These are phyloP conservation scores for Glaucomys volans DNA, from an alignment of 2,113 vertebrate genomes.

Conservation along the genomic window DNA sequence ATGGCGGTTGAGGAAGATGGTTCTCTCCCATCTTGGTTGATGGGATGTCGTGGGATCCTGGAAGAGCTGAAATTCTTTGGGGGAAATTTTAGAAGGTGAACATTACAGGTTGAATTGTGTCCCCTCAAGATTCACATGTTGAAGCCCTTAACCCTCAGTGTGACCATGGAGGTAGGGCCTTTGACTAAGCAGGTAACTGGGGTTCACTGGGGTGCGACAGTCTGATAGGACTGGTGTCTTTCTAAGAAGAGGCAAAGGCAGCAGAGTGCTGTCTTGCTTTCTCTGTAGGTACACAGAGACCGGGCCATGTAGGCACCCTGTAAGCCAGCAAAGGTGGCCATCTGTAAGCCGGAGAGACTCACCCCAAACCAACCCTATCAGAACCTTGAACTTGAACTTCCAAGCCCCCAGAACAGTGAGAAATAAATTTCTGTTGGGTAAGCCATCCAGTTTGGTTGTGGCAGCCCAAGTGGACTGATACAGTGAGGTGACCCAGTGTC, in stretches of 20 bases:
- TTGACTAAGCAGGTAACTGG: background rate
- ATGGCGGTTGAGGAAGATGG: background rate
- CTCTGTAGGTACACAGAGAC: background rate
- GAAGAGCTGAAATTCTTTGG: background rate
- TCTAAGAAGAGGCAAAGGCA: background rate
- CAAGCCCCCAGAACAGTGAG: background rate
- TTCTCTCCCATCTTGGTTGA: background rate
- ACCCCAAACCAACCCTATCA: background rate
- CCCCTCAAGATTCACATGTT: background rate
- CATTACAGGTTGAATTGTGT: background rate
- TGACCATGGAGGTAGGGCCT: background rate
- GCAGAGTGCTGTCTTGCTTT: background rate
- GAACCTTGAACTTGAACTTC: background rate
- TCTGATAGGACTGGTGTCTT: no score
- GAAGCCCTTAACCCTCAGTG: background rate
- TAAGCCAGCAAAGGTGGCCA: background rate
- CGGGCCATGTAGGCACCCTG: background rate
- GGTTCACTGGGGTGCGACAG: background rate
- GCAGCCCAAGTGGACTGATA: background rate
- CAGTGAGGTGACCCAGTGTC: background rate
- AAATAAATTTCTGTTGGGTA: background rate
- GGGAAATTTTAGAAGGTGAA: background rate
- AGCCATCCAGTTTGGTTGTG: background rate
- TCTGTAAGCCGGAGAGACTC: background rate
- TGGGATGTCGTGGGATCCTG: background rate